phyloP scores from a whole-genome alignment of 2,113 vertebrate species.

The Speoplatyrhinus poulsoni region DNA sequence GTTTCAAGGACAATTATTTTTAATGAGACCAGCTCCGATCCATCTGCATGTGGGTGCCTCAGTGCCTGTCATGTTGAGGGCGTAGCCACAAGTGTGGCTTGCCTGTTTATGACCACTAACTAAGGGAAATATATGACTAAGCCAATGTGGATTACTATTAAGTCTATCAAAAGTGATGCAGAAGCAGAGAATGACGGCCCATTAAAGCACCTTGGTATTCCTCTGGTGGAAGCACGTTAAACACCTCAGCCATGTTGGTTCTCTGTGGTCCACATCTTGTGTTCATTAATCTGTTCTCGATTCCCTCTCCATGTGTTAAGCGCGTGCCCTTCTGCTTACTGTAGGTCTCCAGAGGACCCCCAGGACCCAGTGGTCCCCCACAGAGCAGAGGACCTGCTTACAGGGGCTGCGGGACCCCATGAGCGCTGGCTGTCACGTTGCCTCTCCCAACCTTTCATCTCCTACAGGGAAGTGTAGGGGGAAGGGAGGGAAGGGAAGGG shows the following conservation, averaged over 20 bases:
- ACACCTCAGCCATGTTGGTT: neutral
- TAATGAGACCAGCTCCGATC: slow-evolving; percentile 73
- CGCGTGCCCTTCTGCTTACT: slow-evolving; percentile 33
- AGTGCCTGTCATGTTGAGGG: slow-evolving; percentile 52
- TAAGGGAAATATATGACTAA: neutral
- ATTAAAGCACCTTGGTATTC: neutral
- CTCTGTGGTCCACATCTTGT: slow-evolving; percentile 46
- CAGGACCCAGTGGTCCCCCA: slow-evolving; percentile 33
- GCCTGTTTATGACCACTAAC: slow-evolving; percentile 28
- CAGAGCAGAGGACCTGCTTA: slow-evolving; percentile 35
- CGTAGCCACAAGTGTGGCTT: slow-evolving; percentile 44
- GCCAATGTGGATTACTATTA: slow-evolving; percentile 15
- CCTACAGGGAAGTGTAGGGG: neutral
- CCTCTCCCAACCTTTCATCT: slow-evolving; percentile 56
- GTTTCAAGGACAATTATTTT: slow-evolving; percentile 77
- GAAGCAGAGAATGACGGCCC: slow-evolving; percentile 1
- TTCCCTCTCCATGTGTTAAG: slow-evolving; percentile 53
- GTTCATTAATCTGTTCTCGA: slow-evolving; percentile 57
- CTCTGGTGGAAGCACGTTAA: neutral
- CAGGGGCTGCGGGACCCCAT: slow-evolving; percentile 10
- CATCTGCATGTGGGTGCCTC: slow-evolving; percentile 74
- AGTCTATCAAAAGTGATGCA: neutral
- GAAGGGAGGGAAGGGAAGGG: neutral
- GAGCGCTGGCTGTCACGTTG: slow-evolving; percentile 21
- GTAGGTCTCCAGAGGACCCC: slow-evolving; percentile 42